Evolutionary conservation across 2,797 vertebrate genomes (phyloP), one percentile per base, ranked within the genome.

Genomic region (Danionella dracula): DNA sequence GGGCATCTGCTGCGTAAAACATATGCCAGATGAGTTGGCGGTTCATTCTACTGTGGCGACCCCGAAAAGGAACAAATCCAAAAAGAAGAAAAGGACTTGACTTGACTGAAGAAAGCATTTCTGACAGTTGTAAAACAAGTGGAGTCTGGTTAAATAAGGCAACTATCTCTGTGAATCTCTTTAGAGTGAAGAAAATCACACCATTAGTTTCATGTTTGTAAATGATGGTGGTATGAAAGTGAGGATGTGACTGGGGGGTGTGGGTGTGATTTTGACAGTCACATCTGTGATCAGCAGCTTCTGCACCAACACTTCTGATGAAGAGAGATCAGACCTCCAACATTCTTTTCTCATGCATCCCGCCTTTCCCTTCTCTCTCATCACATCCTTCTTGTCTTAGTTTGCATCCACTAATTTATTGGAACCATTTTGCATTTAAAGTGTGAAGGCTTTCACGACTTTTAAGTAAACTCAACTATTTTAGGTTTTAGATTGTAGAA

Each of bases 341-440:
- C n/a, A 69, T 31, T 15, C 12, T 32, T 41, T 68, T 56, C 42
- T 29, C 65, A 23, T 86, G 83, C 46, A 37, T 51, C 29, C 58
- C 23, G 58, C 6, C 16, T 13, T 31, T 9, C 27, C 5, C 17
- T 32, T 42, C 56, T 34, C 56, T 9, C 29, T 21, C 2, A 82
- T 16, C 41, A 27, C 17, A 35, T 44, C n/a, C 19, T 44, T n/a
- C 12, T 35, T 35, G 29, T 59, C 31, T 27, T 27, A n/a, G 44
- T 49, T 42, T 8, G 31, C 37, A 40, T 2, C 12, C 34, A 29
- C 38, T 44, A 38, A 38, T 35, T 41, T 29, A n/a, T n/a, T n/a
- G n/a, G n/a, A n/a, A n/a, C n/a, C n/a, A n/a, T n/a, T n/a, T n/a
- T n/a, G n/a, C n/a, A n/a, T n/a, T n/a, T n/a, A n/a, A n/a, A n/a